Evolutionary conservation across 2,113 vertebrate genomes (phyloP), one percentile per base, ranked within the genome.

Genomic region (Epinephelus moara): DNA sequence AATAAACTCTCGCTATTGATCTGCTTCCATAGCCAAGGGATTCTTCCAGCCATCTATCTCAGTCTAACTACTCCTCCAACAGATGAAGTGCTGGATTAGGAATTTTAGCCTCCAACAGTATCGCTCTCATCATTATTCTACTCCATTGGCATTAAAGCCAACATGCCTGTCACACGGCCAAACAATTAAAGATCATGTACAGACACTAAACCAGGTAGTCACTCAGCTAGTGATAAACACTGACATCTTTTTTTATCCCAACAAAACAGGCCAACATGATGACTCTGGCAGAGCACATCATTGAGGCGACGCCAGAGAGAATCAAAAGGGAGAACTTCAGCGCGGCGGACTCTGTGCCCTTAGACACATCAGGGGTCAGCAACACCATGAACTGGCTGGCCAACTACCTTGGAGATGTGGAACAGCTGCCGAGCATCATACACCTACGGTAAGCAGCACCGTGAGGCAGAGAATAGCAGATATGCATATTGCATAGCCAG

Each of bases 311-410:
- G 1, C 98, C 98, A 9, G 98, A 99, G 81, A 96, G 97, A 80
- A 99, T 99, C 94, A 99, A 99, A 93, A 96, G 96, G 92, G 98
- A 99, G 94, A 98, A 95, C 93, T 99, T 99, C 89, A 95, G 95
- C 70, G 91, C 97, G 21, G 69, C 94, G 86, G 97, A 98, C 73
- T 82, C 94, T 6, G 91, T 96, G 3, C 93, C 97, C 0, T 91
- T 95, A n/a, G 98, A 98, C 45, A 92, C 94, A 21, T 94, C 96
- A 80, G 92, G 96, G 72, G 94, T 99, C 82, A 97, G 96, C 95
- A 97, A 95, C 93, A 99, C 98, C 1, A 99, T 99, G 98, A 99
- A 97, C 97, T 99, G 98, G 98, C 96, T 99, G 93, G 98, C 98
- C 95, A 97, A 97, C 96, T 99, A 99, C 94, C 95, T 99, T 47